Evolutionary conservation across 1,140 invertebrate genomes (phyloP), one percentile per base, ranked within the genome.

Genomic region (Aphidius ervi): DNA sequence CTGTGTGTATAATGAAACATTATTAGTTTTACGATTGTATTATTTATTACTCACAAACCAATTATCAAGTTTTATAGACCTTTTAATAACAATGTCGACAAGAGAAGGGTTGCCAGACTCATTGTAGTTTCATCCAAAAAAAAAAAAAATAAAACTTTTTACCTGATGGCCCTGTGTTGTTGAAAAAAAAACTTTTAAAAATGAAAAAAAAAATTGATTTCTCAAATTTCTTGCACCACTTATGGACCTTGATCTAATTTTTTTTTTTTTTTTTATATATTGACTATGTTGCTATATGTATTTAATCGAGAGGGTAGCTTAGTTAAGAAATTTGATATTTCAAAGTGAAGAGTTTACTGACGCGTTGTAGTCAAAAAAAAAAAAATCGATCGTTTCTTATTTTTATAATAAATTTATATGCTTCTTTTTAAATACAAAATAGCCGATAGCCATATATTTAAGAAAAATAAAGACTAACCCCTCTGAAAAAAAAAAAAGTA

Each of bases 21-120:
- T 69, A 73, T 74, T 70, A 70, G 65, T 58, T 70, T 67, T 63
- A 68, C 67, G 66, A 72, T 67, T 65, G 61, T 61, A 56, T 70
- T 67, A 72, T 70, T 72, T 69, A 31, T 31, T 31, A 31, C 23
- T 31, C 2, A 31, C 2, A 31, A 31, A 20, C 56, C 63, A 64
- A 66, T 68, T 64, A 68, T 63, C 37, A 57, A 55, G 57, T 50
- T 64, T 64, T 58, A 64, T 61, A 46, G 52, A 64, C 59, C 56
- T 57, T 10, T 54, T 68, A 68, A 69, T 71, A 67, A 70, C 62
- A 53, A 68, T 66, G 64, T 69, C 63, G 49, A 58, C 53, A 31
- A 31, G 23, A 48, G 43, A 39, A 45, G 58, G 9, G 31, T 31
- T 52, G 9, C 2, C 9, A 46, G 10, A 5, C 7, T 47, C 23